Base-by-base conservation (phyloP, 2,113 vertebrate species). In the Rynchops niger region DNA sequence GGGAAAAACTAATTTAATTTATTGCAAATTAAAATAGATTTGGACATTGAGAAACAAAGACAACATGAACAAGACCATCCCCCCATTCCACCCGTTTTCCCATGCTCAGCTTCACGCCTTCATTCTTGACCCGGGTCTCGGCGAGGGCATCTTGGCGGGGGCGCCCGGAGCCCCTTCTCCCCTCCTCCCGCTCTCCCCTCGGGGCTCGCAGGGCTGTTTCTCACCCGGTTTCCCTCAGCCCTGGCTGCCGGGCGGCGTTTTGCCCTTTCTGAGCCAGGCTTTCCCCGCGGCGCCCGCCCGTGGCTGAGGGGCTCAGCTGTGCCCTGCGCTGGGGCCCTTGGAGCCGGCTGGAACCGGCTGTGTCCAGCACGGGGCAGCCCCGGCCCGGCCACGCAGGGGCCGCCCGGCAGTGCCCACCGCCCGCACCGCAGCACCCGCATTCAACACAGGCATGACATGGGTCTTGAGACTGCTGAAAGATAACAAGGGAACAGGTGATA, bases 341-440 rank as follows among this genome's bases (percentile, higher is more conserved):
- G 5, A 66, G 58, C 45, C 18, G 2, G 11, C 18, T 9, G 69
- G 47, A 70, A 8, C 14, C 10, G 9, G 36, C 21, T 61, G 74
- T 6, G 65, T 14, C 38, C 3, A 3, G 14, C 34, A 19, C 6
- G 6, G 23, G 36, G 36, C 49, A 15, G 53, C 9, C 21, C 27
- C 16, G 10, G 34, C 13, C 9, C 7, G n/a, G 5, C 7, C 4
- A 4, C 49, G 6, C 17, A 5, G 66, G 29, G 43, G n/a, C 14
- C 9, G 2, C 9, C 55, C 42, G 0, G 15, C 38, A 34, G 19
- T 2, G 2, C 5, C 18, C 13, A 5, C 5, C 1, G 3, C 8
- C 30, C 27, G 3, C 21, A 9, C 38, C 9, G 21, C 38, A 34
- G 40, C 29, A 32, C 25, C 50, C 8, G 7, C 14, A 70, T 23